phyloP scores from a whole-genome alignment of 92 coral and sea anemone genomes.

The Ricordea florida region DNA sequence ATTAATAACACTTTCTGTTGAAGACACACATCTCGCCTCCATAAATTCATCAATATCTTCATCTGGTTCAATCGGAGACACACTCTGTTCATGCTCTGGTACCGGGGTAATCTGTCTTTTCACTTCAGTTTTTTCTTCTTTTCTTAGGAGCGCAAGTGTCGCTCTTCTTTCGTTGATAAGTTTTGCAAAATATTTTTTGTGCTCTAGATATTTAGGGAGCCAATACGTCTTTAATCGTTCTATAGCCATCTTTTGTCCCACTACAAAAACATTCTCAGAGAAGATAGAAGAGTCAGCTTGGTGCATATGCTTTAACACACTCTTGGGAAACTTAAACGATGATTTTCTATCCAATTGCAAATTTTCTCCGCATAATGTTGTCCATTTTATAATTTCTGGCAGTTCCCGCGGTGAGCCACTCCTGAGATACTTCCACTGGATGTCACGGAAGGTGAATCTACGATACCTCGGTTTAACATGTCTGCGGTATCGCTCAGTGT shows the following conservation, averaged over 20 bases:
- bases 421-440: slow-evolving; percentile 81
- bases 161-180: slow-evolving; percentile 15
- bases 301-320: slow-evolving; percentile 37
- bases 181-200: slow-evolving; percentile 11
- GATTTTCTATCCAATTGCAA: neutral
- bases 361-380: slow-evolving; percentile 67
- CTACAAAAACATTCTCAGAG: slow-evolving; percentile 68
- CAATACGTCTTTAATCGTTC: slow-evolving; percentile 77
- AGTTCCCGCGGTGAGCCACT: slow-evolving; percentile 86
- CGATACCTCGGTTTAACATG: slow-evolving; percentile 69
- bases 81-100: neutral
- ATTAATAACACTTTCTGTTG: slow-evolving; percentile 71
- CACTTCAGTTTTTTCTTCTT: neutral
- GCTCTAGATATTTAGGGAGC: slow-evolving; percentile 83
- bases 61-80: neutral
- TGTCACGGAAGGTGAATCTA: slow-evolving; percentile 85
- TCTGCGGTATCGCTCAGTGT: slow-evolving; percentile 84
- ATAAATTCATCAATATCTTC: slow-evolving; percentile 67
- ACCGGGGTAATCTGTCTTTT: neutral
- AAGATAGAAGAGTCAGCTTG: slow-evolving; percentile 67
- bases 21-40: slow-evolving; percentile 67
- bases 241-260: slow-evolving; percentile 66
- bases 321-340: slow-evolving; percentile 7
- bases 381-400: slow-evolving; percentile 84
- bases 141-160: too few species aligned